Evolutionary conservation across 2,888 invertebrate genomes (phyloP).

Genomic region (Hymenopus coronatus): DNA sequence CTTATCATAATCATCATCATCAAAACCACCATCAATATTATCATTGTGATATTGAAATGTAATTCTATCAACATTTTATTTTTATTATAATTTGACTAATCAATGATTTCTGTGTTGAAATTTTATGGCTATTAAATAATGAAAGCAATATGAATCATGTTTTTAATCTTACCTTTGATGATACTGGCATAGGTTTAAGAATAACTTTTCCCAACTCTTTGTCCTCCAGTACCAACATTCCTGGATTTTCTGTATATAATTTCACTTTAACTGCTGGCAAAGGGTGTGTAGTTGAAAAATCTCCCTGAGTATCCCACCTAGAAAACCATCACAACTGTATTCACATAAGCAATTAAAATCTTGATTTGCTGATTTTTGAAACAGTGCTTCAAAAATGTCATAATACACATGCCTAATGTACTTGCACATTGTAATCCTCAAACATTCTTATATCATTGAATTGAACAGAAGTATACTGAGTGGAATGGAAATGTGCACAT

Average conservation of each 20-base stretch:
- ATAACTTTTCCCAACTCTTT: conserved; percentile 95
- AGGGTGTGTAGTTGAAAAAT: conserved; percentile 97
- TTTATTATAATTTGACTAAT: no score
- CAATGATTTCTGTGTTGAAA: no score
- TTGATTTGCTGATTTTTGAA: neutral
- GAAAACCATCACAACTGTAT: conserved; percentile 27
- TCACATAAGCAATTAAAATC: neutral
- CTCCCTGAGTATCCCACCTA: conserved; percentile 99
- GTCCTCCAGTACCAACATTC: conserved; percentile 96
- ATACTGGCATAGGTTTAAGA: conserved; percentile 80
- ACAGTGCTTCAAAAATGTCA: neutral
- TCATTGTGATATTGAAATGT: no score
- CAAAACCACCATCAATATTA: no score
- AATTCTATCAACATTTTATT: no score
- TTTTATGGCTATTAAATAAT: neutral
- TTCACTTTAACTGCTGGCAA: conserved; percentile 97
- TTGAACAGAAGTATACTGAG: no score
- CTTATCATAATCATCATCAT: no score
- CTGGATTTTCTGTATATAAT: conserved; percentile 95
- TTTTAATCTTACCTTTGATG: conserved; percentile 66
- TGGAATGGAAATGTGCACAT: no score
- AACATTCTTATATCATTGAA: no score
- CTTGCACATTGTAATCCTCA: neutral
- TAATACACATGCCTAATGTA: neutral
- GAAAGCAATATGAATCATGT: neutral